Evolutionary conservation across 2,113 vertebrate genomes (phyloP), one percentile per base, ranked within the genome.

Genomic region (Sinocyclocheilus anshuiensis): DNA sequence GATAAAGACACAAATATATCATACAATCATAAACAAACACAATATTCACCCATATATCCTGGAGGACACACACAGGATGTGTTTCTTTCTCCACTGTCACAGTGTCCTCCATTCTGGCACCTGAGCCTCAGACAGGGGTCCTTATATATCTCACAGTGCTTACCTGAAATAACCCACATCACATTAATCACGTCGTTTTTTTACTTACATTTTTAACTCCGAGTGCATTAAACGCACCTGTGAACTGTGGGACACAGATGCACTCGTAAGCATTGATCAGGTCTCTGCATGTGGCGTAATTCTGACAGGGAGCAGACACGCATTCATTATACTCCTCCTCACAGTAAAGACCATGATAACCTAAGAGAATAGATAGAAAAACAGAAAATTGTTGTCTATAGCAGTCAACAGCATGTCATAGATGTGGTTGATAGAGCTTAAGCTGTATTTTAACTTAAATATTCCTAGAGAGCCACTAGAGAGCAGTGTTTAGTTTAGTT

Each of bases 311-410:
- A 0, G 95, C 94, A 0, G 98, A 99, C 84, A 98, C 94, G 88
- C 98, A 99, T 90, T 99, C 98, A 0, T 99, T 97, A 86, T 97
- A 97, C 75, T 99, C 98, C 87, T 98, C 98, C 86, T 99, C 98
- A 85, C 98, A 99, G 90, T 99, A 99, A 89, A 98, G 94, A 36
- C 98, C 98, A 0, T 99, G 98, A 94, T 98, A 99, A 86, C 98
- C 98, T 99, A 85, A 10, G 86, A 24, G 71, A 86, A 11, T 16
- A 79, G 53, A 12, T 18, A 36, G 4, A 59, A 20, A 78, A 36
- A 79, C 0, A 53, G 2, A 2, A 26, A 4, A 50, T 53, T 53
- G 29, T 24, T 53, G 36, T 74, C 18, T 45, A 1, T 36, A 29
- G 7, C 29, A 16, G 10, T 24, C 39, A 24, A 48, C 72, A 42